A percentile compares a stretch with the other conserved stretches of the same genome.
Conservation (phyloP, 2,888 invertebrate species). For the Drosophila nigricruria region DNA sequence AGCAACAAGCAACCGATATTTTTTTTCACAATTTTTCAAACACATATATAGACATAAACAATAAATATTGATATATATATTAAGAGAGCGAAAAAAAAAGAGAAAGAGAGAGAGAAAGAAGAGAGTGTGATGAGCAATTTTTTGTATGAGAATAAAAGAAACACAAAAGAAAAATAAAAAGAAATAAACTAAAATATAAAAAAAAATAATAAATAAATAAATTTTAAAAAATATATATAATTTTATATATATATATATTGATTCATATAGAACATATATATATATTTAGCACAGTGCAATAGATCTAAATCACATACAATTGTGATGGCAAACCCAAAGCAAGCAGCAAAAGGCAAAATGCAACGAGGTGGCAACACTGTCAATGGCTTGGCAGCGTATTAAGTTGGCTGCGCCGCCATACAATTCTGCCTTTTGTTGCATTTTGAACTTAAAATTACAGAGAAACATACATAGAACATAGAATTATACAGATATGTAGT, state of each 20-base stretch:
- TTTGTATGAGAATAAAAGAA: conserved; percentile 32
- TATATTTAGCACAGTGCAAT: conserved; percentile 35
- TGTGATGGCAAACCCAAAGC: not conserved
- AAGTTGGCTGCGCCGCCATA: conserved; percentile 12
- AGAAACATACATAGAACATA: conserved; percentile 26
- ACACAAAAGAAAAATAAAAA: conserved; percentile 4
- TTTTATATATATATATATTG: conserved; percentile 5
- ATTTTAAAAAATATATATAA: conserved; percentile 13
- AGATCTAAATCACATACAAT: conserved; percentile 3
- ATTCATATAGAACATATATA: conserved; percentile 10
- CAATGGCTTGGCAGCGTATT: not conserved
- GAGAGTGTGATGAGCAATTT: conserved; percentile 41
- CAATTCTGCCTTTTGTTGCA: conserved; percentile 1
- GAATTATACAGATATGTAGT: conserved; percentile 14
- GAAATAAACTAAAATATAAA: conserved; percentile 21
- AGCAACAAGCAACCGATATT: conserved; percentile 52
- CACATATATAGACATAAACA: conserved; percentile 37
- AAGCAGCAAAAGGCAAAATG: conserved; percentile 9
- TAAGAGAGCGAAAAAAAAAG: conserved; percentile 29
- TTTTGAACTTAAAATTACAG: conserved; percentile 12
- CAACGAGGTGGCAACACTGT: conserved; percentile 13
- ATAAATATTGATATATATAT: conserved; percentile 25
- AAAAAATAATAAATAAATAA: conserved; percentile 29
- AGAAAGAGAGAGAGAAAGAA: conserved; percentile 49
- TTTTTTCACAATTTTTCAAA: conserved; percentile 45